These are phyloP conservation scores for Sapayoa aenigma DNA, from an alignment of 2,113 vertebrate genomes.

Conservation along the genomic window DNA sequence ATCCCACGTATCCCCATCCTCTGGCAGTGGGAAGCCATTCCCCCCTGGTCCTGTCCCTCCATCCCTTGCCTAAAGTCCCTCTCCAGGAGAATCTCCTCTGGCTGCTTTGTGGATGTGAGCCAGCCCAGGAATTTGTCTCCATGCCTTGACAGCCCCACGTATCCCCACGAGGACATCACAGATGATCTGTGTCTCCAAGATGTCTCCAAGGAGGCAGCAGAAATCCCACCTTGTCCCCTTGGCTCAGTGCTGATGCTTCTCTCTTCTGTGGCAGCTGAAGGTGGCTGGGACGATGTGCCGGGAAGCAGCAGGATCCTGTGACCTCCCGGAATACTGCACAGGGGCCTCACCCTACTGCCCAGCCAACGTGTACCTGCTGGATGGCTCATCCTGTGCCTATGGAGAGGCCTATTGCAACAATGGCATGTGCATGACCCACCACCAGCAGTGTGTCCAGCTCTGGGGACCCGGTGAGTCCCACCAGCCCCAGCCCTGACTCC, in stretches of 20 bases:
- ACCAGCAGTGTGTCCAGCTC: conserved; percentile 89
- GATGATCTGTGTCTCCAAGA: background rate
- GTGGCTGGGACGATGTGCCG: conserved; percentile 85
- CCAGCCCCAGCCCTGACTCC: background rate
- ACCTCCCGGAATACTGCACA: conserved; percentile 93
- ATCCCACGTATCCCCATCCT: background rate
- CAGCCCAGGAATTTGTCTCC: background rate
- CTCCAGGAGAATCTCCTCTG: background rate
- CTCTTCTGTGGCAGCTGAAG: conserved; percentile 75
- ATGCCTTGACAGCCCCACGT: background rate
- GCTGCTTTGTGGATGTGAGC: background rate
- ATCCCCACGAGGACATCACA: no score
- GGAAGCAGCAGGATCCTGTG: conserved; percentile 81
- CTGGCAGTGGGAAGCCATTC: background rate
- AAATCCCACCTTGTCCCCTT: fast-evolving
- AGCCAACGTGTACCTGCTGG: conserved; percentile 85
- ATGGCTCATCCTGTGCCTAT: conserved; percentile 83
- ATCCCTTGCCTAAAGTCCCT: background rate
- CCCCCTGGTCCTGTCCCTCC: background rate
- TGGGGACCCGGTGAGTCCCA: conserved; percentile 87
- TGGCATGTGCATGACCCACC: conserved; percentile 91
- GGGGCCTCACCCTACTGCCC: conserved; percentile 88
- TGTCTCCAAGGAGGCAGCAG: background rate
- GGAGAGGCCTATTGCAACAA: conserved; percentile 85
- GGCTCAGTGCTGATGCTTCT: background rate